Evolutionary conservation across 30 jellyfish, hydroid and myxozoan species (phyloP).

Genomic region (Aurelia aurita): DNA sequence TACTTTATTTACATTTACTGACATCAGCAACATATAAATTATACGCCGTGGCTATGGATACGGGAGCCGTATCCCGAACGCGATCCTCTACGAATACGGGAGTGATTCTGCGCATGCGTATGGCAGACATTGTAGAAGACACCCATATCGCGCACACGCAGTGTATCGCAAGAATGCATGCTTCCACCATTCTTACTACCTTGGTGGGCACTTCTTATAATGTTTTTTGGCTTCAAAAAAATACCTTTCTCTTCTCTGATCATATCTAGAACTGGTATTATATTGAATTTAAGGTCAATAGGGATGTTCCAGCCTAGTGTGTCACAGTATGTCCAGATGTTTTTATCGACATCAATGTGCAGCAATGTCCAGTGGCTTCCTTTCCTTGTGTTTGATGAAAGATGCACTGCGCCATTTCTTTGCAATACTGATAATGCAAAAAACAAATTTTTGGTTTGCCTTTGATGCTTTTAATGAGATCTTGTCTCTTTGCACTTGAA

Average conservation of each 20-base stretch:
- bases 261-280: neutral
- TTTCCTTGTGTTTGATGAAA: neutral
- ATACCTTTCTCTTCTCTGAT: constrained; percentile 5
- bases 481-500: constrained; percentile 12
- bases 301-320: constrained; percentile 15
- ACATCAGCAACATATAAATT: too few relatives aligned
- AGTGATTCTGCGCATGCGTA: too few relatives aligned
- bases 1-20: too few relatives aligned
- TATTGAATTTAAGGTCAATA: neutral
- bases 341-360: constrained; percentile 1
- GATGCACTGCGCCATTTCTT: neutral
- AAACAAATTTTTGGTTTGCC: constrained; percentile 8
- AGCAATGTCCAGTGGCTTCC: constrained; percentile 12
- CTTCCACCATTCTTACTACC: constrained; percentile 1
- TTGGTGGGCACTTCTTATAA: neutral
- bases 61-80: too few relatives aligned
- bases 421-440: neutral
- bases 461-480: neutral
- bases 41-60: too few relatives aligned
- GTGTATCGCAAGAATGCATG: constrained; percentile 4
- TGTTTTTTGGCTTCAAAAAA: neutral
- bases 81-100: too few relatives aligned
- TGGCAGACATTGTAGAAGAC: too few relatives aligned
- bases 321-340: constrained; percentile 9
- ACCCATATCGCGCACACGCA: too few relatives aligned